Evolutionary conservation across 2,797 vertebrate species (phyloP), one percentile per base, ranked within the genome.

Genomic region (Syngnathus acus): DNA sequence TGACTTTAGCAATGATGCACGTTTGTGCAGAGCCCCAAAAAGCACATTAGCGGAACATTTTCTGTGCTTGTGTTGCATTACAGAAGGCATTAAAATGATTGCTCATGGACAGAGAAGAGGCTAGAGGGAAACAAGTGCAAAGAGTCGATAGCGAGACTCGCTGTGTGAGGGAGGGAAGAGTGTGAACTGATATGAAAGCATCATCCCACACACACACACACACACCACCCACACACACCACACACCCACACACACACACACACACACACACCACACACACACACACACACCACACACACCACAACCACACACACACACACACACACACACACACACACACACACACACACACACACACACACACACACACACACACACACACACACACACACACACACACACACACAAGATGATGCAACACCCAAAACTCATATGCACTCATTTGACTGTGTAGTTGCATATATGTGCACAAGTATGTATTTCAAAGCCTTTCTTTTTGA

Each of bases 251-350:
- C n/a, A n/a, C n/a, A n/a, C n/a, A n/a, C n/a, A n/a, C n/a, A n/a
- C n/a, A n/a, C n/a, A n/a, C n/a, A n/a, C n/a, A n/a, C n/a, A n/a
- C n/a, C n/a, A n/a, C n/a, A n/a, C n/a, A n/a, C n/a, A n/a, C n/a
- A n/a, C n/a, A n/a, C n/a, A n/a, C n/a, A n/a, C n/a, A n/a, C n/a
- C n/a, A n/a, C n/a, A n/a, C n/a, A n/a, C n/a, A n/a, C n/a, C n/a
- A n/a, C n/a, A n/a, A n/a, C 83, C 81, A 86, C 87, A 82, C 85
- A 74, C 81, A 86, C 87, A 82, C 85, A 74, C 81, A 86, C 87
- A 82, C 85, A 74, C 81, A 86, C 87, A 82, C 85, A 74, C 81
- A 86, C 87, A 82, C 85, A 74, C 81, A 86, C 87, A 82, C 85
- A 74, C 81, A 86, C 87, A 82, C 85, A 74, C n/a, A n/a, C n/a